These are phyloP conservation scores for Axinella damicornis DNA, from an alignment of 37 sponge, comb jelly and placozoan genomes.

Conservation along the genomic window DNA sequence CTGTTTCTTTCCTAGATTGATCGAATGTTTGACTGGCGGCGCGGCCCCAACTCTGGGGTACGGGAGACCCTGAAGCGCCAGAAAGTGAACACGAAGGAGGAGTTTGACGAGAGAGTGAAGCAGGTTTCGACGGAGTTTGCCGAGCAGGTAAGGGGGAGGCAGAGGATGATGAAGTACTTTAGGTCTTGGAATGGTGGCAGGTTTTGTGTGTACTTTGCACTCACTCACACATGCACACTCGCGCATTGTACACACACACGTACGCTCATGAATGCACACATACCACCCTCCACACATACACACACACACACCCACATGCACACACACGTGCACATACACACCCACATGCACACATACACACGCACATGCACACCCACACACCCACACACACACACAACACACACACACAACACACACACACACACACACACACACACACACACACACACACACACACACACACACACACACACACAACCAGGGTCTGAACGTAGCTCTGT, in stretches of 20 bases:
- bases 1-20: constrained; percentile 74
- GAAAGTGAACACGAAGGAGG: constrained; percentile 84
- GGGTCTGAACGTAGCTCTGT: constrained; percentile 96
- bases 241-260: no score
- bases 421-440: no score
- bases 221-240: no score
- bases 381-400: no score
- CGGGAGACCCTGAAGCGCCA: constrained; percentile 94
- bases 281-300: no score
- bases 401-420: no score
- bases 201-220: no score
- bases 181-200: no score
- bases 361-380: neutral
- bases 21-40: constrained; percentile 93
- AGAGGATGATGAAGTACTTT: no score
- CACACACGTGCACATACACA: no score
- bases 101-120: constrained; percentile 90
- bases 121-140: constrained; percentile 78
- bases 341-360: neutral
- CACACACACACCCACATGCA: no score
- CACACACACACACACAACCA: constrained; percentile 15
- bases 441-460: neutral
- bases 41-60: constrained; percentile 79
- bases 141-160: constrained; percentile 71
- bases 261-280: no score